phyloP scores from a whole-genome alignment of 1,140 invertebrate species.

The Lanistes nyassanus region DNA sequence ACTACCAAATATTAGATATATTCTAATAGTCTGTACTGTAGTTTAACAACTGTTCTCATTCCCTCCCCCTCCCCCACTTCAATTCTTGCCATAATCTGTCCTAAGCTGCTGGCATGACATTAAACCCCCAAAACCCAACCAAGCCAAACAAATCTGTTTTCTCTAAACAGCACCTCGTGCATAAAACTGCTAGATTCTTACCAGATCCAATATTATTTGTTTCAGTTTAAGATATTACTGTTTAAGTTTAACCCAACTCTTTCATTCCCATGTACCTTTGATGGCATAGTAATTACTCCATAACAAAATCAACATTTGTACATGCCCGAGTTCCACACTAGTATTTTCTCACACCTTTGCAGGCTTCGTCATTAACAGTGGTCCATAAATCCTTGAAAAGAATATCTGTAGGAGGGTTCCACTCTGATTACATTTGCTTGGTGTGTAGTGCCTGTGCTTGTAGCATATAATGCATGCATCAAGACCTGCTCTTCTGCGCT shows the following conservation, averaged over 20 bases:
- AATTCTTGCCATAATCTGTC: too few relatives aligned
- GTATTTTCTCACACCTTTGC: conserved; percentile 61
- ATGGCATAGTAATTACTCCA: too few relatives aligned
- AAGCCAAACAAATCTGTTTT: neutral
- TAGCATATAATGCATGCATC: conserved; percentile 79
- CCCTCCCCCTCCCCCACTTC: too few relatives aligned
- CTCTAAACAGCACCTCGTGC: neutral
- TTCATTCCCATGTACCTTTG: neutral
- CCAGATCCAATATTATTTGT: too few relatives aligned
- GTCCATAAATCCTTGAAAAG: conserved; percentile 69
- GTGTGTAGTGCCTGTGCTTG: conserved; percentile 70
- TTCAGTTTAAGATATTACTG: too few relatives aligned
- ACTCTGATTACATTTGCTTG: conserved; percentile 68
- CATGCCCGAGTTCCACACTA: too few relatives aligned
- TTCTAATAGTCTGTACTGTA: too few relatives aligned
- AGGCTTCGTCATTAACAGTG: conserved; percentile 66
- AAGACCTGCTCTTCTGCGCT: conserved; percentile 72
- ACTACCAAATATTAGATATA: too few relatives aligned
- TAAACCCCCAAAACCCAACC: neutral
- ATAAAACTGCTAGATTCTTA: neutral
- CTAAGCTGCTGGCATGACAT: too few relatives aligned
- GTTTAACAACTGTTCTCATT: too few relatives aligned
- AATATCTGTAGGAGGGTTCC: conserved; percentile 66
- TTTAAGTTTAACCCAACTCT: neutral
- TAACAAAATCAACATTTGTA: too few relatives aligned